A percentile compares a stretch with the other conserved stretches of the same genome.
These are phyloP conservation scores for Drosophila mayri DNA, from an alignment of 1,140 invertebrate genomes.

Conservation along the genomic window DNA sequence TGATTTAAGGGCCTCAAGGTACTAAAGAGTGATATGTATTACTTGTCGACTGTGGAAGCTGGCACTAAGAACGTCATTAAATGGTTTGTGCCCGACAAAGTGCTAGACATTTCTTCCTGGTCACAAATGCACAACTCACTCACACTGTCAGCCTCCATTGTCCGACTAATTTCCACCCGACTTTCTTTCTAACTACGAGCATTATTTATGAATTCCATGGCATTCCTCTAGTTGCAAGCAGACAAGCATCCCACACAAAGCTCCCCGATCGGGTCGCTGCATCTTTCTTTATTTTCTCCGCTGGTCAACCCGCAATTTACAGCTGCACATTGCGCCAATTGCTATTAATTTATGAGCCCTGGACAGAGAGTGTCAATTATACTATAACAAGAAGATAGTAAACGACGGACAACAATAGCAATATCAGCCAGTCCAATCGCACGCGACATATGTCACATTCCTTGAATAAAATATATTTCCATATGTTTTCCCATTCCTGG, in stretches of 20 bases:
- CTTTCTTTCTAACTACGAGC: constrained; percentile 52
- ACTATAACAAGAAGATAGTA: constrained; percentile 39
- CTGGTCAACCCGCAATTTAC: constrained; percentile 44
- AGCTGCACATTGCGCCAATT: constrained; percentile 49
- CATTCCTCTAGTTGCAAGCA: constrained; percentile 31
- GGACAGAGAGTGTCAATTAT: constrained; percentile 47
- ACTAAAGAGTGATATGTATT: background rate
- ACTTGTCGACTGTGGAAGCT: background rate
- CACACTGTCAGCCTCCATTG: constrained; percentile 35
- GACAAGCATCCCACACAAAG: constrained; percentile 46
- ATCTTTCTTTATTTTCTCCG: constrained; percentile 48
- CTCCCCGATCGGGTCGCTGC: constrained; percentile 46
- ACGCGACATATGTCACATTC: constrained; percentile 40
- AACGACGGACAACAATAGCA: constrained; percentile 12
- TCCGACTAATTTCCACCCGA: constrained; percentile 49
- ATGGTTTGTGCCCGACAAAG: constrained; percentile 24
- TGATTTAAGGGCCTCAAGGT: background rate
- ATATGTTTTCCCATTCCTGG: constrained; percentile 29
- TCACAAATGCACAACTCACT: constrained; percentile 25
- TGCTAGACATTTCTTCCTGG: constrained; percentile 49
- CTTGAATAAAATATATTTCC: constrained; percentile 20
- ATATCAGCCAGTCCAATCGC: constrained; percentile 40
- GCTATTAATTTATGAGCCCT: constrained; percentile 50
- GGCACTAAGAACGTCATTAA: constrained; percentile 8
- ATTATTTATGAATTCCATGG: constrained; percentile 28